These are phyloP conservation scores for Sinocyclocheilus anshuiensis DNA, from an alignment of 2,113 vertebrate species.

Conservation along the genomic window DNA sequence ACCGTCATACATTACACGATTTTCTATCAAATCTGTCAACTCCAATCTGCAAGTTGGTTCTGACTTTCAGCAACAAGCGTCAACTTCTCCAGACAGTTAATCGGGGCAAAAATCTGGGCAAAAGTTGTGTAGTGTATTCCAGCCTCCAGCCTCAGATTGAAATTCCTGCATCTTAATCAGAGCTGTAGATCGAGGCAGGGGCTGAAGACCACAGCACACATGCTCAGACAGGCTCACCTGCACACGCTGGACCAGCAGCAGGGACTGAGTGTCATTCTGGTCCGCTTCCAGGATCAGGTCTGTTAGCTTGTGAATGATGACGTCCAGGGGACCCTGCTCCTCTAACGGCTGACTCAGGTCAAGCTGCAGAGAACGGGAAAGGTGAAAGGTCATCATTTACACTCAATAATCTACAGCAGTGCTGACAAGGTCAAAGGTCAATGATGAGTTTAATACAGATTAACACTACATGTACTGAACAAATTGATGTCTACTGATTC, in stretches of 20 bases:
- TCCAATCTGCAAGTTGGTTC: too few relatives aligned
- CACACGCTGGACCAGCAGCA: slow-evolving; percentile 92
- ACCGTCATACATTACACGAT: too few relatives aligned
- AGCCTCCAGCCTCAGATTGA: neutral
- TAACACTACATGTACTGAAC: neutral
- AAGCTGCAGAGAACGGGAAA: slow-evolving; percentile 75
- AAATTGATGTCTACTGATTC: neutral
- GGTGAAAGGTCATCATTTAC: slow-evolving; percentile 45
- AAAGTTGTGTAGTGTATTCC: neutral
- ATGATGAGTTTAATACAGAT: neutral
- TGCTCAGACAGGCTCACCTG: slow-evolving; percentile 77
- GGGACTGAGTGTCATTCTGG: slow-evolving; percentile 93
- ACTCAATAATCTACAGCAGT: neutral
- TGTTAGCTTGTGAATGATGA: slow-evolving; percentile 98
- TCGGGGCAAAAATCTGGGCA: too few relatives aligned
- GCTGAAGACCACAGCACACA: neutral
- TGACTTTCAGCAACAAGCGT: too few relatives aligned
- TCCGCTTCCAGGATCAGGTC: slow-evolving; percentile 97
- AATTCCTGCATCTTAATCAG: neutral
- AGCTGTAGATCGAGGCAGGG: neutral
- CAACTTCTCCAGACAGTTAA: too few relatives aligned
- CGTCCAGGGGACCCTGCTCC: slow-evolving; percentile 94
- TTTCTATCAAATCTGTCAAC: too few relatives aligned
- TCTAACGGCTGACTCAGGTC: slow-evolving; percentile 93
- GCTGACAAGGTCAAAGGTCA: neutral